A percentile compares a stretch with the other conserved stretches of the same genome.
Conservation (phyloP, 2,113 vertebrate species). For the Ploceus nigricollis region DNA sequence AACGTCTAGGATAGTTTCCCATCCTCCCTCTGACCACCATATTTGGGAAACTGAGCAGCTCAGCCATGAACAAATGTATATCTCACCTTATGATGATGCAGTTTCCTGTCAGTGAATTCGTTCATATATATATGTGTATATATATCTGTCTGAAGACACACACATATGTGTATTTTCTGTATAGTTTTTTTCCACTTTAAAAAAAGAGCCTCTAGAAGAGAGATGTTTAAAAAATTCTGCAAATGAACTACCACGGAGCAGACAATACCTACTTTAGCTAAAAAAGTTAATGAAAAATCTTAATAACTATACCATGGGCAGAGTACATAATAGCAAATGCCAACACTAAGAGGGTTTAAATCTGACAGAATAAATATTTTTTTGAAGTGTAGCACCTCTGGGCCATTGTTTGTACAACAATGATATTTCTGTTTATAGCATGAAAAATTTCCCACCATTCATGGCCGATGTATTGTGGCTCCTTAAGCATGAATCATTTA, state of each 20-base stretch:
- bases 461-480: not conserved
- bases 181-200: not conserved
- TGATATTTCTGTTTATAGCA: not conserved
- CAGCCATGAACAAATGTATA: not conserved
- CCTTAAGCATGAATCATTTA: not conserved
- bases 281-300: not conserved
- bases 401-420: not conserved
- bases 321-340: not conserved
- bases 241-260: not conserved
- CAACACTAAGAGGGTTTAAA: not conserved
- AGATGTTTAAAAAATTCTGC: not conserved
- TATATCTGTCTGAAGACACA: not conserved
- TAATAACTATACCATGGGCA: not conserved
- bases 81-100: not conserved
- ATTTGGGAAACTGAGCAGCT: not conserved
- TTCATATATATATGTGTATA: rapidly evolving
- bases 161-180: not conserved
- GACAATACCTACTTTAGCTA: not conserved
- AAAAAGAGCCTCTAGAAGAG: not conserved
- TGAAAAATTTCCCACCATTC: not conserved
- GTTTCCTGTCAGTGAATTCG: not conserved
- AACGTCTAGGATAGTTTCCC: not conserved
- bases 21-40: not conserved
- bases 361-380: not conserved
- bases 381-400: not conserved